Evolutionary conservation across 2,888 invertebrate species (phyloP).

Genomic region (Flabesymbios commensalis): DNA sequence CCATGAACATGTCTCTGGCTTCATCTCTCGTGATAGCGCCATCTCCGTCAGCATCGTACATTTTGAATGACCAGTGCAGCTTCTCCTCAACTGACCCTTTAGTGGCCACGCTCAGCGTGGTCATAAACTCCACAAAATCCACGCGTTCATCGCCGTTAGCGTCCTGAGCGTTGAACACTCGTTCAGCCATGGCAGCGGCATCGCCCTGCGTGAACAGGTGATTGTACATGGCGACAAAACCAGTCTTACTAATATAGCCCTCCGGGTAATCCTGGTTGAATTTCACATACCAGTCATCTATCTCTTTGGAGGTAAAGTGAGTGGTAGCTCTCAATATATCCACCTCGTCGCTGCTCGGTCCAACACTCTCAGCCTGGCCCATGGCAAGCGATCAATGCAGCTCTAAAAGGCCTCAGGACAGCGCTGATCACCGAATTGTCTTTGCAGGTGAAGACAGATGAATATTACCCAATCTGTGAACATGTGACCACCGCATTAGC

Average conservation of each 20-base stretch:
- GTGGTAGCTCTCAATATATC: background rate
- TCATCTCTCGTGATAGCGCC: constrained; percentile 14
- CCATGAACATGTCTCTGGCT: constrained; percentile 20
- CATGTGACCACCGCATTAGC: too few relatives aligned
- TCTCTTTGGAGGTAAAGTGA: constrained; percentile 16
- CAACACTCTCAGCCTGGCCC: too few relatives aligned
- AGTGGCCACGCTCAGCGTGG: constrained; percentile 19
- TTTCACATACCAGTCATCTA: constrained; percentile 11
- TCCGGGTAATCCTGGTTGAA: constrained; percentile 22
- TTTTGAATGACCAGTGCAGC: constrained; percentile 21
- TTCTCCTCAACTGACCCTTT: constrained; percentile 18
- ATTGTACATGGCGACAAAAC: constrained; percentile 20
- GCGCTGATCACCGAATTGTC: too few relatives aligned
- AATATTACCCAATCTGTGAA: too few relatives aligned
- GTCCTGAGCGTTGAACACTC: constrained; percentile 17
- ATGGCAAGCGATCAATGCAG: too few relatives aligned
- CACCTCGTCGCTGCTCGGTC: background rate
- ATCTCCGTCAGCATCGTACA: constrained; percentile 22
- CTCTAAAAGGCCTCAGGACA: too few relatives aligned
- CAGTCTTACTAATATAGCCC: constrained; percentile 11
- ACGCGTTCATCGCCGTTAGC: constrained; percentile 21
- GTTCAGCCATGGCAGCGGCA: background rate
- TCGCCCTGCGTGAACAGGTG: constrained; percentile 13
- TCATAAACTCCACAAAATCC: constrained; percentile 27
- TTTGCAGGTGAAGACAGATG: too few relatives aligned